Evolutionary conservation across 2,113 vertebrate species (phyloP).

Genomic region (Baryphthengus martii): DNA sequence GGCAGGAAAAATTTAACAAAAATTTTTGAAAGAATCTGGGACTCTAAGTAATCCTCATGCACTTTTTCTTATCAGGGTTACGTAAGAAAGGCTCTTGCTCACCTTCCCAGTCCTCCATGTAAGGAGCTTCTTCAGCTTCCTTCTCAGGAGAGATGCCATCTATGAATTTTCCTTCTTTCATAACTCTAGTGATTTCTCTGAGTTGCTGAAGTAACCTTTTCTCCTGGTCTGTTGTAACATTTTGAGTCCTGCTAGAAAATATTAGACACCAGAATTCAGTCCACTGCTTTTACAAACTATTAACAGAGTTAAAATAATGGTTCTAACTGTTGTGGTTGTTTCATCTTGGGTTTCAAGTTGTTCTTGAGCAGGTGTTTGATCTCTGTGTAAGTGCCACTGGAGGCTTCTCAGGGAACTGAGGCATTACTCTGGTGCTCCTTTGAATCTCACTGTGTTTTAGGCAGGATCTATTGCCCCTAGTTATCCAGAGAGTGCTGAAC

Average conservation of each 20-base stretch:
- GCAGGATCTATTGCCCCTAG: background rate
- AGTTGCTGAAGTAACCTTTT: conserved; percentile 88
- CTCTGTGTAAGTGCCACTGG: background rate
- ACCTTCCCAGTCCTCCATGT: conserved; percentile 87
- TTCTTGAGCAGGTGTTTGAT: background rate
- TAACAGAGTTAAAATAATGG: background rate
- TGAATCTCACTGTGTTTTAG: background rate
- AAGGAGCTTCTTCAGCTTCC: conserved; percentile 87
- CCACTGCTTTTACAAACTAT: background rate
- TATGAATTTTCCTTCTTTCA: conserved; percentile 89
- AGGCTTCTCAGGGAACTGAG: background rate
- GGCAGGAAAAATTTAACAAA: background rate
- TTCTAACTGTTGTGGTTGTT: background rate
- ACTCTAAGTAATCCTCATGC: background rate
- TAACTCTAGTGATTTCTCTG: conserved; percentile 92
- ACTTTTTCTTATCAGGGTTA: background rate
- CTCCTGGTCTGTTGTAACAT: conserved; percentile 86
- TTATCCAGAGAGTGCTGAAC: background rate
- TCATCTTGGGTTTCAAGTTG: background rate
- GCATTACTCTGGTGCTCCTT: fast-evolving
- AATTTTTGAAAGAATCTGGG: background rate
- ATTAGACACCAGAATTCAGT: conserved; percentile 18
- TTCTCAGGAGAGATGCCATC: conserved; percentile 81
- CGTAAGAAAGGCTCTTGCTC: background rate
- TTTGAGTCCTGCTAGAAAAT: conserved; percentile 70